These are phyloP conservation scores for Automeris io DNA, from an alignment of 2,888 invertebrate genomes.

Conservation along the genomic window DNA sequence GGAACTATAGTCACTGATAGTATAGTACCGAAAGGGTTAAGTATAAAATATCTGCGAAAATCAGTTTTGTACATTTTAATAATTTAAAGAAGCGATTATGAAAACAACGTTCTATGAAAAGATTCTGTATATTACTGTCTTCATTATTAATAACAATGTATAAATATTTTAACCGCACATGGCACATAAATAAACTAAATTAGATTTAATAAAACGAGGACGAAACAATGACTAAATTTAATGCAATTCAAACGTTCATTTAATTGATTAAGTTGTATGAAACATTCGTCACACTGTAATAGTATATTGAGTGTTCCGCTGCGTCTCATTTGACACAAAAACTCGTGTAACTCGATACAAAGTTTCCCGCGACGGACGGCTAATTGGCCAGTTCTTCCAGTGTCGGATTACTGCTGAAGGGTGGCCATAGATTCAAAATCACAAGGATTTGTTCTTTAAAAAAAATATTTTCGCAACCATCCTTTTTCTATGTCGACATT, in stretches of 20 bases:
- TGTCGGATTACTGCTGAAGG: constrained; percentile 50
- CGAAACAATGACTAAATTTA: constrained; percentile 1
- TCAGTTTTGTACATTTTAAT: too few relatives aligned
- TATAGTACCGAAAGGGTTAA: too few relatives aligned
- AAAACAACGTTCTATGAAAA: too few relatives aligned
- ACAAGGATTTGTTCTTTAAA: constrained; percentile 14
- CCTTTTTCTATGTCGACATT: too few relatives aligned
- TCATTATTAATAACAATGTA: too few relatives aligned
- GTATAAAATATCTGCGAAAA: too few relatives aligned
- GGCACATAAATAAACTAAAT: too few relatives aligned
- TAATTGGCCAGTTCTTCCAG: constrained; percentile 56
- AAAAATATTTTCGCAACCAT: constrained; percentile 14
- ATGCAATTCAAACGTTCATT: not conserved
- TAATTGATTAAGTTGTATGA: constrained; percentile 4
- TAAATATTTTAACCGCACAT: too few relatives aligned
- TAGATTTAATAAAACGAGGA: too few relatives aligned
- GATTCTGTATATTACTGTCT: too few relatives aligned
- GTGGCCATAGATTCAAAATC: constrained; percentile 25
- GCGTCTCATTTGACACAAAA: constrained; percentile 47
- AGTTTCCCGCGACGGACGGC: constrained; percentile 44
- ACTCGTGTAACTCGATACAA: constrained; percentile 48
- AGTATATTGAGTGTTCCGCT: constrained; percentile 4
- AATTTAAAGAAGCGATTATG: too few relatives aligned
- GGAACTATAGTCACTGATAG: too few relatives aligned
- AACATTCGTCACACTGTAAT: constrained; percentile 1